A percentile compares a stretch with the other conserved stretches of the same genome.
Evolutionary conservation across 2,113 vertebrate genomes (phyloP).

Genomic region (Trogon melanurus): DNA sequence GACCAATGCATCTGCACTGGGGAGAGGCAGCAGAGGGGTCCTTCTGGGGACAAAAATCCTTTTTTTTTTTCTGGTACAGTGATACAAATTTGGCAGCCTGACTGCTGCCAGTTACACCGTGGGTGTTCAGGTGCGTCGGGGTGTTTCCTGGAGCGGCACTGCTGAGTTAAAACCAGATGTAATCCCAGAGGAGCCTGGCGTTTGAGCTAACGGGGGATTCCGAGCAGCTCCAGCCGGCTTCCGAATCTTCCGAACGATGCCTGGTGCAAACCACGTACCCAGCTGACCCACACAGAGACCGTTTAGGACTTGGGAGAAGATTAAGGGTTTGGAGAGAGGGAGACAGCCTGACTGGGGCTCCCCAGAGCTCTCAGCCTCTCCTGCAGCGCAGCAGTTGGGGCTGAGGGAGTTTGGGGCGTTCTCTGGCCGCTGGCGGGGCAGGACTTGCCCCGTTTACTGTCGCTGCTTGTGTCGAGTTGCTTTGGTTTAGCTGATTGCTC

Average conservation of each 20-base stretch:
- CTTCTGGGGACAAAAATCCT: background rate
- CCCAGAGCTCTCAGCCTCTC: background rate
- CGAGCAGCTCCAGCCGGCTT: rapidly evolving
- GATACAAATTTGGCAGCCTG: background rate
- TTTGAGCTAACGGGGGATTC: rapidly evolving
- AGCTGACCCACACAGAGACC: background rate
- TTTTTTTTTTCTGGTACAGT: background rate
- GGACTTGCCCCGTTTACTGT: background rate
- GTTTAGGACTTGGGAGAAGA: background rate
- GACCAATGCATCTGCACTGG: background rate
- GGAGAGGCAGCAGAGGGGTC: background rate
- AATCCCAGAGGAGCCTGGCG: background rate
- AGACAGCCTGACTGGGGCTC: background rate
- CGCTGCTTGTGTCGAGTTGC: background rate
- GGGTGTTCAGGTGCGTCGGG: background rate
- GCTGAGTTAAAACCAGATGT: background rate
- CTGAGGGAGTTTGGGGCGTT: background rate
- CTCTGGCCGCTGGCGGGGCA: background rate
- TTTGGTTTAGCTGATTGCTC: background rate
- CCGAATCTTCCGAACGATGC: rapidly evolving
- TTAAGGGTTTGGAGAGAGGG: background rate
- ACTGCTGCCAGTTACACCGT: rapidly evolving
- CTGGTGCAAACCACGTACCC: background rate
- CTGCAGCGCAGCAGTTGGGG: background rate
- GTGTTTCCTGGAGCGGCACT: background rate